Evolutionary conservation across 2,113 vertebrate species (phyloP), one percentile per base, ranked within the genome.

Genomic region (Hystrix cristata): DNA sequence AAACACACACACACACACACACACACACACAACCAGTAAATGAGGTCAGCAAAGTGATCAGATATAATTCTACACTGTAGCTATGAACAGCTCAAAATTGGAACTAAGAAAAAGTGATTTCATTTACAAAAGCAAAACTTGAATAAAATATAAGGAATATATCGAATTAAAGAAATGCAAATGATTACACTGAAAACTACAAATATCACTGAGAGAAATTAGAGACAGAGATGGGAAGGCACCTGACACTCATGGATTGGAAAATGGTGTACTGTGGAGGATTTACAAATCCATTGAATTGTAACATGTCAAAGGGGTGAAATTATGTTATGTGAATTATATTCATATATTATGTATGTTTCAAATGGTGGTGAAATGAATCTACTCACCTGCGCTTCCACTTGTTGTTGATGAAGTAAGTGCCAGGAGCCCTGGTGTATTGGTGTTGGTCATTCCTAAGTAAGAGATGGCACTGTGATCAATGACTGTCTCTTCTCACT

Each of bases 401-500:
- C 5, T 15, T 80, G 65, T 29, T 62, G 60, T 43, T 27, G 59
- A 11, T 91, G 82, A 78, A 80, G 51, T 0, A 14, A 1, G 1
- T 48, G 51, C 55, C 90, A 90, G 6, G 23, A 23, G 3, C 43
- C 10, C 29, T 23, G 87, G 0, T 0, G 57, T 43, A 81, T 81
- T 60, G 90, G 27, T 92, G 10, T 12, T 91, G 23, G 38, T 34
- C 80, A 72, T 94, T 97, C 97, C 95, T 98, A 98, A 97, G 98
- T 96, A 96, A 96, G 51, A 98, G 96, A 98, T 92, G 71, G 96
- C 85, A 87, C 91, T 65, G 79, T 96, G 96, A 94, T 94, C 97
- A 97, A 97, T 65, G 19, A 96, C 18, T 46, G 67, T 96, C 93
- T 95, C 67, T 89, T 95, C 87, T 92, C 0, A 0, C 92, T 94